Evolutionary conservation across 2,888 invertebrate species (phyloP).

Genomic region (Chrysolina oricalcia): DNA sequence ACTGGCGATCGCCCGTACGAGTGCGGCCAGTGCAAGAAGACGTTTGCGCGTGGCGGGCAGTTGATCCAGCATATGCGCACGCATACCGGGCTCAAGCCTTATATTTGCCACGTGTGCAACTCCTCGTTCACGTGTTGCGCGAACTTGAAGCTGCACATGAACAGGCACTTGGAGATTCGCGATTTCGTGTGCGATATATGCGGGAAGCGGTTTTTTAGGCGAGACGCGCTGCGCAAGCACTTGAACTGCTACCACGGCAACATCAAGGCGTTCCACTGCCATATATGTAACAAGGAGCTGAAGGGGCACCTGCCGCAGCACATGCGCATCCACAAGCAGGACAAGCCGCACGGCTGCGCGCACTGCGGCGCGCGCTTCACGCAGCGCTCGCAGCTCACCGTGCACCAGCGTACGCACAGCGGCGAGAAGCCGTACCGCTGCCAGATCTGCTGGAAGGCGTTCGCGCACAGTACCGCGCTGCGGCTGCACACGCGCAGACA

Average conservation of each 20-base stretch:
- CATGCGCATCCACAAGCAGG: slow-evolving; percentile 85
- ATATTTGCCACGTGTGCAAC: slow-evolving; percentile 81
- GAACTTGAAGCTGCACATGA: slow-evolving; percentile 78
- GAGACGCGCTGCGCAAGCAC: slow-evolving; percentile 85
- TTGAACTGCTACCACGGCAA: slow-evolving; percentile 84
- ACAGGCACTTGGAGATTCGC: slow-evolving; percentile 82
- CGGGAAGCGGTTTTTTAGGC: slow-evolving; percentile 83
- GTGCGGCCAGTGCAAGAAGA: slow-evolving; percentile 78
- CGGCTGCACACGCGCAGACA: slow-evolving; percentile 88
- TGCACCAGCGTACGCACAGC: slow-evolving; percentile 88
- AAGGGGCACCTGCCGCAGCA: slow-evolving; percentile 89
- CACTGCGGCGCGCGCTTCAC: slow-evolving; percentile 87
- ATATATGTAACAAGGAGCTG: slow-evolving; percentile 85
- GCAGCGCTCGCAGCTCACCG: slow-evolving; percentile 88
- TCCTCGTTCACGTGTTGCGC: slow-evolving; percentile 81
- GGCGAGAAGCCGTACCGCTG: slow-evolving; percentile 82
- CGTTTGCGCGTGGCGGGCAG: slow-evolving; percentile 83
- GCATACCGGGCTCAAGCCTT: slow-evolving; percentile 83
- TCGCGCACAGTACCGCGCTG: slow-evolving; percentile 89
- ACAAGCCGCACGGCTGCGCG: slow-evolving; percentile 85
- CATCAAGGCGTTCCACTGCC: slow-evolving; percentile 83
- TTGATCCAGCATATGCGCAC: slow-evolving; percentile 83
- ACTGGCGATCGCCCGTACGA: slow-evolving; percentile 81
- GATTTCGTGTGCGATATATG: slow-evolving; percentile 88
- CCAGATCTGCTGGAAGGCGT: slow-evolving; percentile 85